Conservation (phyloP, 2,888 invertebrate genomes). For the Eurytoma adleriae region DNA sequence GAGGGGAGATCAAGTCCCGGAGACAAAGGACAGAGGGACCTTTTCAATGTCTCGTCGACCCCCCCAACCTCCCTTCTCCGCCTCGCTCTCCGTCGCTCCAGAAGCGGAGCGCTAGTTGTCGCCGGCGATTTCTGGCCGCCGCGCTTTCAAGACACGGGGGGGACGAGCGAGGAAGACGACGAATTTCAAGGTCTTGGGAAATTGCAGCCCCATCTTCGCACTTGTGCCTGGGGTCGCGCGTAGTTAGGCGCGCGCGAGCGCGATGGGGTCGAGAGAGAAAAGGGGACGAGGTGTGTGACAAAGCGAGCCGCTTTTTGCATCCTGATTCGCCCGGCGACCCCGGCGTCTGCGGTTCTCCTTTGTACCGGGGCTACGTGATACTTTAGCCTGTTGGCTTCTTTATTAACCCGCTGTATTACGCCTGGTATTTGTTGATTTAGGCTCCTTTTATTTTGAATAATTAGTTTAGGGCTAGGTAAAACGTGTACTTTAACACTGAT, state of each 20-base stretch:
- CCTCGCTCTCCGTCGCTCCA: not conserved
- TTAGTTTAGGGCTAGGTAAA: too few relatives aligned
- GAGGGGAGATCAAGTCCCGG: constrained; percentile 31
- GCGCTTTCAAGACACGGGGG: constrained; percentile 19
- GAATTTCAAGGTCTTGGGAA: constrained; percentile 53
- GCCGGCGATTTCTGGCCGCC: constrained; percentile 37
- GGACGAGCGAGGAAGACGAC: too few relatives aligned
- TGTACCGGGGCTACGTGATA: not conserved
- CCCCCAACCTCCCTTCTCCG: not conserved
- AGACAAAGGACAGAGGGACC: constrained; percentile 31
- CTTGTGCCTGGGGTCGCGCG: constrained; percentile 21
- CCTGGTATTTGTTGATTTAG: too few relatives aligned
- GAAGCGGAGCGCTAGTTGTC: not conserved
- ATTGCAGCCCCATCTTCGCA: constrained; percentile 44
- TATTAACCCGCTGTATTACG: constrained; percentile 10
- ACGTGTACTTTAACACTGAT: too few relatives aligned
- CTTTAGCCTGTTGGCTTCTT: constrained; percentile 24
- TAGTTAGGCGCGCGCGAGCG: not conserved
- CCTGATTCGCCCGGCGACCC: constrained; percentile 13
- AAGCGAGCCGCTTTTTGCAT: constrained; percentile 47
- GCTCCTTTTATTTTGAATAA: too few relatives aligned
- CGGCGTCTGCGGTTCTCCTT: not conserved
- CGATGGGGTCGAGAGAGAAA: not conserved
- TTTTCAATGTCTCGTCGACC: constrained; percentile 21
- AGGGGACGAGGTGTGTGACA: constrained; percentile 7